phyloP scores from a whole-genome alignment of 2,113 vertebrate species.

The Ramphastos sulfuratus region DNA sequence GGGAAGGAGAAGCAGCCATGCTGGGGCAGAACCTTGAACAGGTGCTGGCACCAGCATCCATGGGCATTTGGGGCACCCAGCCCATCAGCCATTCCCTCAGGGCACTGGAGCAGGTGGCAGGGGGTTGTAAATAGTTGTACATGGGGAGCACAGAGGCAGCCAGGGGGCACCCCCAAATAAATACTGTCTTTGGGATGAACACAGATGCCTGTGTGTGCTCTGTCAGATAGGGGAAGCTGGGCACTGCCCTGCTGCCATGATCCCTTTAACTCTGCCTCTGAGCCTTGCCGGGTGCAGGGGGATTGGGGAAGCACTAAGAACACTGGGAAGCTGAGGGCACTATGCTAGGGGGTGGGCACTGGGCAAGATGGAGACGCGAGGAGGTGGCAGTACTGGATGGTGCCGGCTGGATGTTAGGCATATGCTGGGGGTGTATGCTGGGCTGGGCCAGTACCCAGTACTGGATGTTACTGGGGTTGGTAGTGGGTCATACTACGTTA shows the following conservation, averaged over 20 bases:
- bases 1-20: neutral
- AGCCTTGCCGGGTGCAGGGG: fast-evolving
- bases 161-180: neutral
- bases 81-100: no score
- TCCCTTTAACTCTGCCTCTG: neutral
- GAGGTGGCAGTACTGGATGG: neutral
- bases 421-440: fast-evolving
- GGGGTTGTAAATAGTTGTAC: constrained; percentile 35
- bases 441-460: neutral
- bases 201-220: neutral
- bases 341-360: no score
- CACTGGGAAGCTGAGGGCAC: neutral
- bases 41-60: neutral
- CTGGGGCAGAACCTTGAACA: fast-evolving
- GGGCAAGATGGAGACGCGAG: fast-evolving
- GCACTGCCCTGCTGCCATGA: neutral
- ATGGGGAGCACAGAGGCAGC: neutral
- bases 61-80: neutral
- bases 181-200: neutral
- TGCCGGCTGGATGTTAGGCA: neutral
- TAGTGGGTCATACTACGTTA: no score
- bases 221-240: neutral
- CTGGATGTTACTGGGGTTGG: no score
- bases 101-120: neutral
- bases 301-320: neutral